Conservation (phyloP, 2,113 vertebrate genomes). For the Syngnathus scovelli region DNA sequence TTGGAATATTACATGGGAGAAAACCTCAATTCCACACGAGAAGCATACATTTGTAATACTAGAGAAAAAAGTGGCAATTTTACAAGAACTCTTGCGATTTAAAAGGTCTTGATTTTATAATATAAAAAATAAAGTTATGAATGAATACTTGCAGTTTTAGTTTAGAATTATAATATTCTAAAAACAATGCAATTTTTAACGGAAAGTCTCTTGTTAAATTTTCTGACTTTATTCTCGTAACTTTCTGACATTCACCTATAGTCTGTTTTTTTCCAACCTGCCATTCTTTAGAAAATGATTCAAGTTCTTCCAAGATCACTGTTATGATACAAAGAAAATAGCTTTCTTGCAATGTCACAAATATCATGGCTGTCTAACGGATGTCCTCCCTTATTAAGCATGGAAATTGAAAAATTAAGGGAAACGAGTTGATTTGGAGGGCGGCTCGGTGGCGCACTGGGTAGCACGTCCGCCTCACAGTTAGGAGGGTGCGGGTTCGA, state of each 20-base stretch:
- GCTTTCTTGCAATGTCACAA: constrained; percentile 2
- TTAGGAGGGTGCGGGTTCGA: too few species aligned
- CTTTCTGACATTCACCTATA: not conserved
- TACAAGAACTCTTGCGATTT: not conserved
- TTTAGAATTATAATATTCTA: too few species aligned
- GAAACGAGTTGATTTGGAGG: constrained; percentile 8
- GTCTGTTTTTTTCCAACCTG: not conserved
- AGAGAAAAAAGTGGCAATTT: not conserved
- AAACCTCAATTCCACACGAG: not conserved
- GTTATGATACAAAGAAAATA: constrained; percentile 18
- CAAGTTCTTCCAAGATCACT: constrained; percentile 35
- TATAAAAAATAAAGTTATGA: too few species aligned
- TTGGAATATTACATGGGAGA: too few species aligned
- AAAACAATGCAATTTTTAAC: too few species aligned
- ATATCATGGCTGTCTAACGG: not conserved
- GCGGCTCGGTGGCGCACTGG: too few species aligned
- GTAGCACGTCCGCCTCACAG: too few species aligned
- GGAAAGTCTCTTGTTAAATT: not conserved
- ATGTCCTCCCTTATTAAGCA: not conserved
- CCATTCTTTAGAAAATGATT: not conserved
- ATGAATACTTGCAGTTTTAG: too few species aligned
- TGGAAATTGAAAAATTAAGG: constrained; percentile 9
- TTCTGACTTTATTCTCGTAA: not conserved
- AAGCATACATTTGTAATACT: not conserved
- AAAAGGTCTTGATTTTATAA: too few species aligned